Conservation (phyloP, 2,888 invertebrate genomes). For the Eristalis intricaria region DNA sequence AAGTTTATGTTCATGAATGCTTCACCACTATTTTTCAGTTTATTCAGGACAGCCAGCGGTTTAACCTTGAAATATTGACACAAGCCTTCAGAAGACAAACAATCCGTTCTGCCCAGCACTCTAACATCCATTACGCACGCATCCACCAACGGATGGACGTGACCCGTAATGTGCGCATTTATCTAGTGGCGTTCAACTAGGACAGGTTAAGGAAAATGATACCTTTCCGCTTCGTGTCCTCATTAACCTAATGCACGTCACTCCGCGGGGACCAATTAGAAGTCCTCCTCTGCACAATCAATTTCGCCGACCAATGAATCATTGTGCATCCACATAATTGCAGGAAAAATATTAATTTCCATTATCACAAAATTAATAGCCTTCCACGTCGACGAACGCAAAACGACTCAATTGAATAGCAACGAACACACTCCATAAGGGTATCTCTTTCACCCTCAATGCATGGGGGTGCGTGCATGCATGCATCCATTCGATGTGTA, state of each 20-base stretch:
- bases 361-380: slow-evolving; percentile 51
- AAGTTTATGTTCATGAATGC: too few species aligned
- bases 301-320: not conserved
- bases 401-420: not conserved
- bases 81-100: too few species aligned
- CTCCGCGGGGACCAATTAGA: not conserved
- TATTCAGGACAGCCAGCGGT: too few species aligned
- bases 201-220: not conserved
- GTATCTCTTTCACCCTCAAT: not conserved
- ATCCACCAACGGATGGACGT: not conserved
- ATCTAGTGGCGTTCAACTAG: not conserved
- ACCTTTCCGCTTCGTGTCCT: not conserved
- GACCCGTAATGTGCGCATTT: not conserved
- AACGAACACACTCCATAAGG: not conserved
- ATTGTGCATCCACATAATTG: slow-evolving; percentile 5
- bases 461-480: not conserved
- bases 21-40: too few species aligned
- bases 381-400: slow-evolving; percentile 22
- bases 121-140: not conserved
- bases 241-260: not conserved
- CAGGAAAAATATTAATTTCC: slow-evolving; percentile 54
- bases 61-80: too few species aligned
- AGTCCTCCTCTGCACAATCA: not conserved
- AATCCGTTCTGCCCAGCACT: too few species aligned
- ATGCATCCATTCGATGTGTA: slow-evolving; percentile 3